These are phyloP conservation scores for Pelodiscus sinensis DNA, from an alignment of 2,113 vertebrate genomes.

Conservation along the genomic window DNA sequence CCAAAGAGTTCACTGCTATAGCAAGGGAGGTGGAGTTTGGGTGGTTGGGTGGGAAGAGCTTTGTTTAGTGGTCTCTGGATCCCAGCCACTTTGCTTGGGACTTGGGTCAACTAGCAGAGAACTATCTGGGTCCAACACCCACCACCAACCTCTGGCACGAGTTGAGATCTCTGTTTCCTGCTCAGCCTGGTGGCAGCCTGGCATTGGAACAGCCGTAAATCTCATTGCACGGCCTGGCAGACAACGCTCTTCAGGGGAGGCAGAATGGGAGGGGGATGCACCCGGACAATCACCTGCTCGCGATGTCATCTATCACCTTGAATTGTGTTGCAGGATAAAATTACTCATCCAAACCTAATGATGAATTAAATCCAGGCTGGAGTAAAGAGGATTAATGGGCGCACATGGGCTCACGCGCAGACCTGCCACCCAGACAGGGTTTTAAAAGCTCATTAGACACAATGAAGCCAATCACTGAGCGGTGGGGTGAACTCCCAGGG, in stretches of 20 bases:
- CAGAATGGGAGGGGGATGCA: neutral
- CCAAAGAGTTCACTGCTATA: neutral
- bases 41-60: neutral
- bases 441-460: slow-evolving; percentile 32
- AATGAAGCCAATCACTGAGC: neutral
- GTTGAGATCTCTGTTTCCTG: neutral
- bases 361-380: slow-evolving; percentile 71
- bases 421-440: slow-evolving; percentile 8
- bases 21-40: neutral
- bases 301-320: slow-evolving; percentile 71
- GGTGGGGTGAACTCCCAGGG: neutral
- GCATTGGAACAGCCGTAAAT: neutral
- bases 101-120: neutral
- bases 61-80: neutral
- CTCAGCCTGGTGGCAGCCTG: neutral
- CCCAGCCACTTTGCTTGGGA: neutral
- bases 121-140: neutral
- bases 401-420: neutral
- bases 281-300: slow-evolving; percentile 52
- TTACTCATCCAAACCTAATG: slow-evolving; percentile 75
- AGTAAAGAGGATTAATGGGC: slow-evolving; percentile 71
- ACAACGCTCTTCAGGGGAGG: neutral
- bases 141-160: neutral
- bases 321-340: slow-evolving; percentile 69
- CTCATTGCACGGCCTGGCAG: neutral